phyloP scores from a whole-genome alignment of 2,797 vertebrate genomes.

The Coregonus ussuriensis region DNA sequence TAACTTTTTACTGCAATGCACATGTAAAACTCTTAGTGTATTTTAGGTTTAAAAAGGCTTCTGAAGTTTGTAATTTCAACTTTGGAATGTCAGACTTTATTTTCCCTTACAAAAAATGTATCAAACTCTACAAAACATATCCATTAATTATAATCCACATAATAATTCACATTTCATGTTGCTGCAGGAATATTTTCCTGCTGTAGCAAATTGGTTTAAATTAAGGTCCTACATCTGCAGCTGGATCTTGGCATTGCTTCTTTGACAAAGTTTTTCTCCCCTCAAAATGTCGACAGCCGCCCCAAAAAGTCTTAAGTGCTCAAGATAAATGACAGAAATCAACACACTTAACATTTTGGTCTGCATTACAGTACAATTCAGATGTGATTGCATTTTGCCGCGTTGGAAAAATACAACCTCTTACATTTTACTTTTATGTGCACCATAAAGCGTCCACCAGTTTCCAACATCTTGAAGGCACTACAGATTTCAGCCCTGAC shows the following conservation, averaged over 20 bases:
- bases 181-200: too few relatives aligned
- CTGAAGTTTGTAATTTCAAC: too few relatives aligned
- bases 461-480: conserved; percentile 67
- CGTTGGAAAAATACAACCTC: conserved; percentile 40
- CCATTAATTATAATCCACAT: too few relatives aligned
- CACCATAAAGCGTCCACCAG: conserved; percentile 38
- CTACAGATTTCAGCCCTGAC: conserved; percentile 59
- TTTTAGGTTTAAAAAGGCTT: too few relatives aligned
- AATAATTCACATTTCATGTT: too few relatives aligned
- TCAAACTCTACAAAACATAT: too few relatives aligned
- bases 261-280: conserved; percentile 16
- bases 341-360: conserved; percentile 13
- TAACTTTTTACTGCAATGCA: too few relatives aligned
- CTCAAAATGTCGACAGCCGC: conserved; percentile 37
- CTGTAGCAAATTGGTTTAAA: too few relatives aligned
- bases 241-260: conserved; percentile 29
- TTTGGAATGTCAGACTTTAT: too few relatives aligned
- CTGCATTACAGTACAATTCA: conserved; percentile 7
- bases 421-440: conserved; percentile 33
- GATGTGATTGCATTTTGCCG: conserved; percentile 30
- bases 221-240: conserved; percentile 6
- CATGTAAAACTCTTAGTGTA: too few relatives aligned
- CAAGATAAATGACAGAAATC: conserved; percentile 39
- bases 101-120: too few relatives aligned
- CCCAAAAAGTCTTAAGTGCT: conserved; percentile 17